Percentiles rank a stretch among this genome's conserved stretches.
Evolutionary conservation across 1,140 invertebrate genomes (phyloP).

Genomic region (Sinella curviseta): DNA sequence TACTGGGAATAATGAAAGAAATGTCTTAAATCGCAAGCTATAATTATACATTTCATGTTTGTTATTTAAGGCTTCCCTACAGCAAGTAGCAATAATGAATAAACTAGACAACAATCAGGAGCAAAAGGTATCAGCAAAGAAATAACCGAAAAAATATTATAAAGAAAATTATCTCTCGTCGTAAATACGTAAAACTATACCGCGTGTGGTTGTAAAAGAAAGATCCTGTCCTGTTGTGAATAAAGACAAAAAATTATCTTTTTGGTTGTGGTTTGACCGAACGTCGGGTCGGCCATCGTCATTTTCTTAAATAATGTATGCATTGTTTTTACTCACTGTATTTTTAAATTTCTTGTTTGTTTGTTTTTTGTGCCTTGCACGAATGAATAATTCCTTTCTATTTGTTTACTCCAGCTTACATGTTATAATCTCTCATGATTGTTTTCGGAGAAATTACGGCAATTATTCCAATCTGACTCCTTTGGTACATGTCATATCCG

Average conservation of each 20-base stretch:
- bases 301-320: conserved; percentile 12
- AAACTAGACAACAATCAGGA: too few relatives aligned
- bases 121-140: neutral
- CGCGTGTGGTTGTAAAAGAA: neutral
- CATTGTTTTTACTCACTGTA: neutral
- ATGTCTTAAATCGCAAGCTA: conserved; percentile 15
- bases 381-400: neutral
- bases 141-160: neutral
- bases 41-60: conserved; percentile 20
- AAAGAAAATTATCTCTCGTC: conserved; percentile 6
- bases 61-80: conserved; percentile 19
- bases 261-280: too few relatives aligned
- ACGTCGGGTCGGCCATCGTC: too few relatives aligned
- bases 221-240: neutral
- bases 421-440: neutral
- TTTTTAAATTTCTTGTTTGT: neutral
- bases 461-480: neutral
- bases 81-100: neutral
- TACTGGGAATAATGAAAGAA: conserved; percentile 1
- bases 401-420: neutral
- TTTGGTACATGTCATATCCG: too few relatives aligned
- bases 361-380: neutral
- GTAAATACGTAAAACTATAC: neutral
- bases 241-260: neutral
- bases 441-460: neutral